Evolutionary conservation across 2,888 invertebrate species (phyloP), one percentile per base, ranked within the genome.

Genomic region (Eumerus sabulonum): DNA sequence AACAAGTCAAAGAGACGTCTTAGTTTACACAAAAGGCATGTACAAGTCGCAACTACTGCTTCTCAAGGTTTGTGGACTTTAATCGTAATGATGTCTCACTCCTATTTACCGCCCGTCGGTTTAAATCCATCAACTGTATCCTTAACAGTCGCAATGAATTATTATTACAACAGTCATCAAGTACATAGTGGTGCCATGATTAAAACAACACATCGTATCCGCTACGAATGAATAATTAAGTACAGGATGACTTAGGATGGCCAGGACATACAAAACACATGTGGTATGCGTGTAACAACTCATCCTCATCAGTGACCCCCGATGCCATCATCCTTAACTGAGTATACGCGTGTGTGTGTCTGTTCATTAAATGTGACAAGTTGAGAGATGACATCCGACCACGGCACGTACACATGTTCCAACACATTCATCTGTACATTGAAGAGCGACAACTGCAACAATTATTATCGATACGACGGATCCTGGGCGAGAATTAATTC

Each of bases 191-290:
- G 74, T 74, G 48, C 60, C 45, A 74, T 79, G 74, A 79, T 79
- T 79, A 79, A 74, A 79, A 79, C 60, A 79, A 79, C 79, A 79
- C 74, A 74, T 74, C 74, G 74, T 74, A 79, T 79, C 79, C 79
- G 74, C 60, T 60, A 53, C 50, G 27, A 70, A 74, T 79, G 79
- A 79, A 79, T 79, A 79, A 79, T 79, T 74, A 74, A 79, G 59
- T 42, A 59, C 59, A 59, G 51, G 45, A 42, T 44, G 57, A 67
- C 27, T 27, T 27, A 40, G 40, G 40, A 40, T 40, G n/a, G 3
- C 74, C 63, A 53, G 59, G 48, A 19, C 27, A 27, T 7, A 27
- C 27, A 27, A 4, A 27, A 27, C 27, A 27, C 27, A 27, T 7
- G 7, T 27, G 27, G 27, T 4, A 4, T 27, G 27, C 17, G 44